Evolutionary conservation across 2,888 invertebrate genomes (phyloP).

Genomic region (Hydraecia micacea): DNA sequence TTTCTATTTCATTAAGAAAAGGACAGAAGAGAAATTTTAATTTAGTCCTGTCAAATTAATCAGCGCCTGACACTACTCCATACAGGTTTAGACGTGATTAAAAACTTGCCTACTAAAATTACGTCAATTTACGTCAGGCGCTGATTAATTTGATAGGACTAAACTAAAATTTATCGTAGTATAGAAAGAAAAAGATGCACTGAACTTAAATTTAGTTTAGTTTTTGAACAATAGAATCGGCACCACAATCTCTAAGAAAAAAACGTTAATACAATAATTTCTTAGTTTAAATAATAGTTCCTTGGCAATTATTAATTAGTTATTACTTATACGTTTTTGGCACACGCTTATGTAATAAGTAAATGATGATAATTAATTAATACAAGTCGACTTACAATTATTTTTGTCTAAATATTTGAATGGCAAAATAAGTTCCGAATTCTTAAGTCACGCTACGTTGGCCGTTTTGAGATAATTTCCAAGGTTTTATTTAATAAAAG

Average conservation of each 20-base stretch:
- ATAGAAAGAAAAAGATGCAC: no score
- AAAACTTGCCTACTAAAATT: no score
- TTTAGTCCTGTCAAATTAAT: no score
- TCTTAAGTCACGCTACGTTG: constrained; percentile 8
- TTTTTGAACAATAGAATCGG: no score
- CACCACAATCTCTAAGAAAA: constrained; percentile 2
- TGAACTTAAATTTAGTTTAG: no score
- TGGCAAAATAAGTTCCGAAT: constrained; percentile 6
- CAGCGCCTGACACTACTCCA: no score
- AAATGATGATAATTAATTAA: not conserved
- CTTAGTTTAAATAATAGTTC: constrained; percentile 31
- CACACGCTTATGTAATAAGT: constrained; percentile 22
- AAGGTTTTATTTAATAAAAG: not conserved
- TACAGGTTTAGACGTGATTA: no score
- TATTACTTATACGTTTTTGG: constrained; percentile 36
- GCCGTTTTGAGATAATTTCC: constrained; percentile 8
- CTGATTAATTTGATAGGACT: no score
- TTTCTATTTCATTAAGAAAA: no score
- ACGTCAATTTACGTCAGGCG: no score
- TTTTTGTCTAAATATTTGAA: constrained; percentile 23
- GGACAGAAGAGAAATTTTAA: no score
- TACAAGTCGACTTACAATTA: constrained; percentile 4
- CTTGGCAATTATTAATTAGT: constrained; percentile 11
- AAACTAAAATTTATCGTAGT: no score
- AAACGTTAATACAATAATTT: constrained; percentile 14